Evolutionary conservation across 2,797 vertebrate genomes (phyloP).

Genomic region (Molothrus aeneus): DNA sequence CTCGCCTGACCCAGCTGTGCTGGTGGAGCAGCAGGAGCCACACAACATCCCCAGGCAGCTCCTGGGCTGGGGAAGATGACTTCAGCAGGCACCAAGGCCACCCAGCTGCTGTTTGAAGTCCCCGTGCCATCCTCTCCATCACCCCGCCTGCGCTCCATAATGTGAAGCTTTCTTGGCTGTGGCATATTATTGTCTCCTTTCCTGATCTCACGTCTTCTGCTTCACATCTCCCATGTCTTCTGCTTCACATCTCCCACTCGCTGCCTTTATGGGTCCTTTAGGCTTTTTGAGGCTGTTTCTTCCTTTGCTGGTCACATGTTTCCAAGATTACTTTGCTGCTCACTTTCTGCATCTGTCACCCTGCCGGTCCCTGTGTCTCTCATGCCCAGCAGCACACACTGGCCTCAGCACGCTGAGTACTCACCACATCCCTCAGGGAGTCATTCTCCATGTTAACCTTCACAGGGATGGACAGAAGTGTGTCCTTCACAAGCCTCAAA

Average conservation of each 20-base stretch:
- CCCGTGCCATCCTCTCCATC: background rate
- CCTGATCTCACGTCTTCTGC: background rate
- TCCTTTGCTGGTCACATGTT: background rate
- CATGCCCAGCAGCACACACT: background rate
- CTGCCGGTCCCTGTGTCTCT: background rate
- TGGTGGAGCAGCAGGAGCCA: background rate
- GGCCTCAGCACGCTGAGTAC: rapidly evolving
- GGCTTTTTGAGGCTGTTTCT: background rate
- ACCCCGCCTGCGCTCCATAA: background rate
- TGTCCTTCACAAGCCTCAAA: background rate
- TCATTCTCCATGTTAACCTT: background rate
- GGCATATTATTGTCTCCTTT: background rate
- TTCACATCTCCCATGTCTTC: background rate
- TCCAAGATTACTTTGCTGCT: background rate
- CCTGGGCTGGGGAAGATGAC: background rate
- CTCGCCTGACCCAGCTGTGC: background rate
- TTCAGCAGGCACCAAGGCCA: background rate
- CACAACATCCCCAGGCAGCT: background rate
- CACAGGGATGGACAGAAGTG: rapidly evolving
- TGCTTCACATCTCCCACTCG: background rate
- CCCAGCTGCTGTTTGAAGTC: slow-evolving; percentile 56
- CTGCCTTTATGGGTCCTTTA: background rate
- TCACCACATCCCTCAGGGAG: background rate
- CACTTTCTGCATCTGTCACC: background rate
- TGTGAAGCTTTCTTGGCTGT: background rate